phyloP scores from a whole-genome alignment of 1,140 invertebrate genomes.

The Drosophila takahashii region DNA sequence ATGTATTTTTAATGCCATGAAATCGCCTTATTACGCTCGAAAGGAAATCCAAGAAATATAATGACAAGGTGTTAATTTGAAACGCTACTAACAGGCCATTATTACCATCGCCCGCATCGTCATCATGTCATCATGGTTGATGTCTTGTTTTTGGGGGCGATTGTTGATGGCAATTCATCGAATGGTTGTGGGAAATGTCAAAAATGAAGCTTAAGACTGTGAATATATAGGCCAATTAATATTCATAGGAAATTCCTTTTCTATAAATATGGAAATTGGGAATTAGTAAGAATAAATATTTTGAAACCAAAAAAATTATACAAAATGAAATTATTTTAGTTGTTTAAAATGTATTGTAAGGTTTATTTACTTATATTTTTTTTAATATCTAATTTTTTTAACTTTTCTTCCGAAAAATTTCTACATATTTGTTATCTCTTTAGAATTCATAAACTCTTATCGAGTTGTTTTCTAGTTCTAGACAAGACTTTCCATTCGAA shows the following conservation, averaged over 20 bases:
- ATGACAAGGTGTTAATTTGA: constrained; percentile 61
- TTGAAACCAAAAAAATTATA: no score
- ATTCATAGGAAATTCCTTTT: not conserved
- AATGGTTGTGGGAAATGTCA: not conserved
- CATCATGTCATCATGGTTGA: constrained; percentile 19
- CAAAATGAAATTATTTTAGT: no score
- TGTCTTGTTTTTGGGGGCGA: constrained; percentile 25
- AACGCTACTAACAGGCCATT: constrained; percentile 20
- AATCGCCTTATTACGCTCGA: constrained; percentile 40
- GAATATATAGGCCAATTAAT: no score
- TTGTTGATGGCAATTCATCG: constrained; percentile 23
- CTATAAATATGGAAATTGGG: not conserved
- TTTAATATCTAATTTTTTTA: no score
- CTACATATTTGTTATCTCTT: constrained; percentile 16
- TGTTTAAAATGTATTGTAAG: no score
- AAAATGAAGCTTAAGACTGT: not conserved
- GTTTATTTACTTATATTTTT: no score
- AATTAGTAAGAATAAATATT: not conserved
- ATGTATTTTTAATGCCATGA: constrained; percentile 52
- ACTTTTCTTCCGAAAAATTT: not conserved
- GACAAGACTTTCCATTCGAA: constrained; percentile 35
- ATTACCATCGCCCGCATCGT: constrained; percentile 13
- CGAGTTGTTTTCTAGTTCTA: constrained; percentile 13
- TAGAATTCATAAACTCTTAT: constrained; percentile 32
- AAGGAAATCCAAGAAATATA: constrained; percentile 26